phyloP scores from a whole-genome alignment of 1,140 invertebrate genomes.

The Eciton burchellii region DNA sequence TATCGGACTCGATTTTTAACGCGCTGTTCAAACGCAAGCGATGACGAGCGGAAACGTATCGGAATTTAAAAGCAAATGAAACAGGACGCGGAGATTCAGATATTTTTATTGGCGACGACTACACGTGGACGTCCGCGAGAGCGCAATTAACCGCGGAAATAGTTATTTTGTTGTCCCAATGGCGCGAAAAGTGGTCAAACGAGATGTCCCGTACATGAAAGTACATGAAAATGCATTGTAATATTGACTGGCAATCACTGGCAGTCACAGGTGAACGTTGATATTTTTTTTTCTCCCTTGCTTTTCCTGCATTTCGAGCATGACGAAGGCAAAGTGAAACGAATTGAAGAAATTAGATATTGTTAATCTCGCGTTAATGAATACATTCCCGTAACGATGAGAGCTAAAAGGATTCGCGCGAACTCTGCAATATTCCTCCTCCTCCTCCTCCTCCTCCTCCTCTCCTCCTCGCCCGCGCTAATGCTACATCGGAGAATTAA shows the following conservation, averaged over 20 bases:
- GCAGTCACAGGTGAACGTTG: neutral
- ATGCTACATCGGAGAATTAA: neutral
- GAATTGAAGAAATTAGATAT: neutral
- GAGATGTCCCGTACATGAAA: neutral
- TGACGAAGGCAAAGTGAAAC: neutral
- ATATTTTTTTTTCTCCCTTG: no score
- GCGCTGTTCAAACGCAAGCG: conserved; percentile 21
- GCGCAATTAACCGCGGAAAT: conserved; percentile 14
- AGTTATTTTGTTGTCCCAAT: neutral
- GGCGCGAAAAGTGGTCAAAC: neutral
- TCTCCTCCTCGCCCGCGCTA: no score
- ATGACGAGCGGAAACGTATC: conserved; percentile 33
- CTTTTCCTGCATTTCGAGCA: no score
- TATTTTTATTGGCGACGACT: conserved; percentile 12
- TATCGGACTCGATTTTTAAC: conserved; percentile 30
- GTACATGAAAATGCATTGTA: neutral
- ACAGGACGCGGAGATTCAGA: neutral
- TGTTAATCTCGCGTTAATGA: neutral
- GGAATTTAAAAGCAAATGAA: conserved; percentile 40
- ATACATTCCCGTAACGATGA: neutral
- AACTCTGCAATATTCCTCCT: neutral
- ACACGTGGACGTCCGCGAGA: neutral
- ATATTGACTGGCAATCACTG: neutral
- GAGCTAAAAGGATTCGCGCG: neutral
- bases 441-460: no score